Percentiles rank a stretch among this genome's conserved stretches.
These are phyloP conservation scores for Geophilus truncorum DNA, from an alignment of 2,888 invertebrate species.

Conservation along the genomic window DNA sequence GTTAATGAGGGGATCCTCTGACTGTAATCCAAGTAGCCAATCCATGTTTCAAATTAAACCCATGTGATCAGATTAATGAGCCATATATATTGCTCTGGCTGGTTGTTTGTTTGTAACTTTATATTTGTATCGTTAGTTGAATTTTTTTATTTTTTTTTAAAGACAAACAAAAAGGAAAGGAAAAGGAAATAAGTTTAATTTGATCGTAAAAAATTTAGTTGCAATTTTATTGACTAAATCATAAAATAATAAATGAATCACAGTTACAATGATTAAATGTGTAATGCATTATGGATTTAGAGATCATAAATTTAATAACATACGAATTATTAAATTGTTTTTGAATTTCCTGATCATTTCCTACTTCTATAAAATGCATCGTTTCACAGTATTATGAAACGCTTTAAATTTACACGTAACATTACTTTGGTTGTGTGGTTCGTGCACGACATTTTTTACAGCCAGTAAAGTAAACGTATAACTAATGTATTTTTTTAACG, in stretches of 20 bases:
- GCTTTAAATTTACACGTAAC: too few relatives aligned
- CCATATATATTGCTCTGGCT: neutral
- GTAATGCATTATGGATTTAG: neutral
- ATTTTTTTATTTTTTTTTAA: neutral
- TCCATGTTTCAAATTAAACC: slow-evolving; percentile 22
- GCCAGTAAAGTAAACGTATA: too few relatives aligned
- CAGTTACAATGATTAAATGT: neutral
- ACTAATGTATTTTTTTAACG: too few relatives aligned
- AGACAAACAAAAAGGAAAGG: too few relatives aligned
- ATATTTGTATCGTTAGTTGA: neutral
- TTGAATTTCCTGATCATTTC: neutral
- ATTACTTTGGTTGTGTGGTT: too few relatives aligned
- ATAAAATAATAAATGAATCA: neutral
- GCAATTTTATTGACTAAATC: neutral
- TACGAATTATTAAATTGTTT: neutral
- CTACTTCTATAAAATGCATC: too few relatives aligned
- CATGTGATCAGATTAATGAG: slow-evolving; percentile 6
- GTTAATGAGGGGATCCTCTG: slow-evolving; percentile 8
- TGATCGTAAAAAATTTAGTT: neutral
- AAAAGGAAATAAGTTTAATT: too few relatives aligned
- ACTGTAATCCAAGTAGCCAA: slow-evolving; percentile 21
- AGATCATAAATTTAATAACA: neutral
- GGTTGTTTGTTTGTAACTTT: neutral
- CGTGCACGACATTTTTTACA: too few relatives aligned
- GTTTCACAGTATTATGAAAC: too few relatives aligned